phyloP scores from a whole-genome alignment of 2,113 vertebrate genomes.

The Tangachromis dhanisi region DNA sequence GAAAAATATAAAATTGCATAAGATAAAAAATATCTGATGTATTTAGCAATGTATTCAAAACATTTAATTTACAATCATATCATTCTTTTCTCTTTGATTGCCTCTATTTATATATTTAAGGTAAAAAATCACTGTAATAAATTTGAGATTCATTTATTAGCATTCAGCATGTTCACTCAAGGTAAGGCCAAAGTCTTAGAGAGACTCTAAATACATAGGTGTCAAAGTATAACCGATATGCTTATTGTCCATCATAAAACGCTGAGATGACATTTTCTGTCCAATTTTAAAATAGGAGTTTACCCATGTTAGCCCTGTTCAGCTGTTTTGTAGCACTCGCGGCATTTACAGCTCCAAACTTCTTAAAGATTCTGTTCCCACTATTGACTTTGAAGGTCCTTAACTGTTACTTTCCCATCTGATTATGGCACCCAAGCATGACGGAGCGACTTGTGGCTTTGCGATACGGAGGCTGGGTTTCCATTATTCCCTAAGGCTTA shows the following conservation, averaged over 20 bases:
- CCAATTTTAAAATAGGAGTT: neutral
- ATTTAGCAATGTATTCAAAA: neutral
- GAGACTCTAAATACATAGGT: neutral
- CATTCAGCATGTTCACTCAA: neutral
- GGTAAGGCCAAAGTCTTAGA: neutral
- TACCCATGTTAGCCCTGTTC: neutral
- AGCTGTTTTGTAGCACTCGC: neutral
- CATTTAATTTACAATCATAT: neutral
- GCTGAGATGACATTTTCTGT: neutral
- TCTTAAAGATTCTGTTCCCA: neutral
- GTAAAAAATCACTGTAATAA: neutral
- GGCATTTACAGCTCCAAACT: neutral
- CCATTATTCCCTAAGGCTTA: constrained; percentile 43
- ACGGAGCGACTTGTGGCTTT: neutral
- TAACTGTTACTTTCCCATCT: constrained; percentile 8
- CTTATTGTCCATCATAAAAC: neutral
- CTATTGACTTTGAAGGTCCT: constrained; percentile 20
- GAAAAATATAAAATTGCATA: neutral
- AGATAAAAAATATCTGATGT: neutral
- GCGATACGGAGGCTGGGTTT: constrained; percentile 26
- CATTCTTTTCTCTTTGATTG: neutral
- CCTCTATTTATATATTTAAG: neutral
- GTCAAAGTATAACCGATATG: neutral
- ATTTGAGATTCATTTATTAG: neutral
- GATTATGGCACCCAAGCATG: constrained; percentile 18